Percentiles rank a stretch among this genome's conserved stretches.
phyloP scores from a whole-genome alignment of 2,113 vertebrate species.

The Columba livia region DNA sequence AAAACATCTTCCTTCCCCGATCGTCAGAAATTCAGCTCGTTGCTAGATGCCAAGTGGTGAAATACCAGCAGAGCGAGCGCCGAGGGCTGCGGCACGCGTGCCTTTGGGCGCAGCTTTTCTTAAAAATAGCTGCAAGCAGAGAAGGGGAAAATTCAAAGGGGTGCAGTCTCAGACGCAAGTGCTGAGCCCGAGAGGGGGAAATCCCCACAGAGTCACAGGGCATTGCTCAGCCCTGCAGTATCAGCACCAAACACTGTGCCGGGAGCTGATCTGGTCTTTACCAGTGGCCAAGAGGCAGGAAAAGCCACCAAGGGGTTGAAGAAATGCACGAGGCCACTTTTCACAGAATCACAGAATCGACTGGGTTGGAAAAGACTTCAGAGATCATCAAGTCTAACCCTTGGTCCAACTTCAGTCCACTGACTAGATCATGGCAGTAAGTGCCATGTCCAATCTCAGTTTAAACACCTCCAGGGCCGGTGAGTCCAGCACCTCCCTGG shows the following conservation, averaged over 20 bases:
- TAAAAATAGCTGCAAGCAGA: background rate
- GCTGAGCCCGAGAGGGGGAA: background rate
- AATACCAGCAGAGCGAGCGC: background rate
- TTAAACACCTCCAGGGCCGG: no score
- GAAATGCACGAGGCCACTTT: rapidly evolving
- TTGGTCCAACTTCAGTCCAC: no score
- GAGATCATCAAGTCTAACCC: no score
- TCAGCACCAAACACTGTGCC: background rate
- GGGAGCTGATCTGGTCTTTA: background rate
- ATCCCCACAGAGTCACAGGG: background rate
- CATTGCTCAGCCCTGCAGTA: background rate
- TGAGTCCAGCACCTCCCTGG: no score
- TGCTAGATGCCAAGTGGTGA: rapidly evolving
- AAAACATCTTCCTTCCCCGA: background rate
- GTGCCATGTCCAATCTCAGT: no score
- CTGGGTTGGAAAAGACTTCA: no score
- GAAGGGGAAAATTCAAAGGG: background rate
- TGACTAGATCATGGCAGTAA: no score
- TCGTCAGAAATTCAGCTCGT: rapidly evolving
- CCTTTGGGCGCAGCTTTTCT: background rate
- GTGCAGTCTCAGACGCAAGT: background rate
- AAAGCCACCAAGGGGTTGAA: background rate
- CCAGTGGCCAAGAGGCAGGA: background rate
- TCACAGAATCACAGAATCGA: no score
- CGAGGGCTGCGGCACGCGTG: background rate